A percentile compares a stretch with the other conserved stretches of the same genome.
Evolutionary conservation across 1,140 invertebrate genomes (phyloP).

Genomic region (Cylas formicarius): DNA sequence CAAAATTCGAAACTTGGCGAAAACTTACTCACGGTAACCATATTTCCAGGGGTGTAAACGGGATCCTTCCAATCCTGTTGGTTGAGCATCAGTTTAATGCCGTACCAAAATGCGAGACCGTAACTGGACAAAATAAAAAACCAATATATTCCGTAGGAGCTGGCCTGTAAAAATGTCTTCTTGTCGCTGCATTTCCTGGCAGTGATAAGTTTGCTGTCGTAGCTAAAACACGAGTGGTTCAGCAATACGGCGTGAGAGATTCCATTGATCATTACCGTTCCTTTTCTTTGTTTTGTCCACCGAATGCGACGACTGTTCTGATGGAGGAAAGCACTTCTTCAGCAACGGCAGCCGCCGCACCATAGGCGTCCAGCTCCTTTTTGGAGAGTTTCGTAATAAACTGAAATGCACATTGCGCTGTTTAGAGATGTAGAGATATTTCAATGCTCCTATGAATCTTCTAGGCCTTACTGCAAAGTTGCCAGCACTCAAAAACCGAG

Average conservation of each 20-base stretch:
- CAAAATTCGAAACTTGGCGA: too few relatives aligned
- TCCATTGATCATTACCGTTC: slow-evolving; percentile 68
- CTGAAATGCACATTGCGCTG: too few relatives aligned
- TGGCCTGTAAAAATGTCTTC: too few relatives aligned
- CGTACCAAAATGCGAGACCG: slow-evolving; percentile 77
- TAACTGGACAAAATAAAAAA: slow-evolving; percentile 70
- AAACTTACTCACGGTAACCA: slow-evolving; percentile 65
- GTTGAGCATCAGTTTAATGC: slow-evolving; percentile 57
- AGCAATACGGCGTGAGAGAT: too few relatives aligned
- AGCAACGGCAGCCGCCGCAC: slow-evolving; percentile 71
- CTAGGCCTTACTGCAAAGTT: too few relatives aligned
- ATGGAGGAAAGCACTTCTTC: slow-evolving; percentile 80
- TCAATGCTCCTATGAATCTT: too few relatives aligned
- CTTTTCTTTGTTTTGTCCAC: slow-evolving; percentile 74
- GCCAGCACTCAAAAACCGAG: too few relatives aligned
- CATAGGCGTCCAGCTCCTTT: slow-evolving; percentile 72
- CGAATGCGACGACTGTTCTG: slow-evolving; percentile 77
- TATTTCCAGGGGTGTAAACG: slow-evolving; percentile 52
- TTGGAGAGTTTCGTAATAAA: slow-evolving; percentile 64
- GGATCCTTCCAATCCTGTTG: slow-evolving; percentile 48
- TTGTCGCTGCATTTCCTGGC: too few relatives aligned
- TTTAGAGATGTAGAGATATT: too few relatives aligned
- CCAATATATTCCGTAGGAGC: too few relatives aligned
- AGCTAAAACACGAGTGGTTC: too few relatives aligned
- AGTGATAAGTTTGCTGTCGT: too few relatives aligned